Base-by-base conservation (phyloP, 2,113 vertebrate species). In the Indri indri region DNA sequence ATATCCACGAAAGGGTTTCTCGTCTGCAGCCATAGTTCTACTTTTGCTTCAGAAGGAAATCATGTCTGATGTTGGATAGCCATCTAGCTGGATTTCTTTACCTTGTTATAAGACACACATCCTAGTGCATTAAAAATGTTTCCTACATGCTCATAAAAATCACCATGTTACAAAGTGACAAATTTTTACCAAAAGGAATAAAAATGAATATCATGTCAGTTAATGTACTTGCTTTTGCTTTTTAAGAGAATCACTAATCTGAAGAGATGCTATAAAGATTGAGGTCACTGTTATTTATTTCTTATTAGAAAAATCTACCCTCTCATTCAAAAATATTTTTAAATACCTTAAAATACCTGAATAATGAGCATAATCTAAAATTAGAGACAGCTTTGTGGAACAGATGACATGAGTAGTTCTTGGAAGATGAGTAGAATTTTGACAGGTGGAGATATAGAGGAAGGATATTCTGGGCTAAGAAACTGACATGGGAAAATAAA, bases 351-450 rank as follows among this genome's bases (percentile, higher is more conserved):
- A 92, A 96, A 84, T 84, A 80, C 23, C 50, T 85, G 80, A 90
- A 77, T 95, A 90, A 97, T 77, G 40, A 94, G 70, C 65, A 92
- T 88, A 88, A 92, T 85, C 71, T 97, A 96, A 90, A 97, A 93
- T 97, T 96, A 92, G 84, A 85, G 70, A 37, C 30, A 96, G 47
- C 11, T 47, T 95, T 91, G 63, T 92, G 79, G 70, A 94, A 6
- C 65, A 90, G 65, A 59, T 92, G 93, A 97, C 73, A 79, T 73
- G 45, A 83, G 45, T 10, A 76, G 45, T 76, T 92, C 50, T 77
- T 88, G 77, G 74, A 92, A 97, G 66, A 92, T 50, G 59, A 17
- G 59, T 74, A 90, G 45, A 95, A 93, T 84, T 81, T 66, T 97
- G 97, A 96, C 93, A 97, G 81, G 88, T 95, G 40, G 65, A 85